phyloP scores from a whole-genome alignment of 1,140 invertebrate species.

The Dendroctonus ponderosae region DNA sequence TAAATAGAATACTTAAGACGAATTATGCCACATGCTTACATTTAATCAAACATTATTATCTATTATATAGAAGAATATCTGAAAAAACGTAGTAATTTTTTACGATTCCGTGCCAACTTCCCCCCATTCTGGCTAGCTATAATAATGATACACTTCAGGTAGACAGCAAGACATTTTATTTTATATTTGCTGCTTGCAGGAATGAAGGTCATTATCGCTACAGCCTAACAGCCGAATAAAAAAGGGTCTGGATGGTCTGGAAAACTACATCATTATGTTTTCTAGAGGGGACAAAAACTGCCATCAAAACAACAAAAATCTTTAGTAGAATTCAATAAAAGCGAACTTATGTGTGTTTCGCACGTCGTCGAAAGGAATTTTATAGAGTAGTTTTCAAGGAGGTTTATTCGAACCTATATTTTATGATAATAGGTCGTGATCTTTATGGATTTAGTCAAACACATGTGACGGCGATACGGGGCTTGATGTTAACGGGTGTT shows the following conservation, averaged over 20 bases:
- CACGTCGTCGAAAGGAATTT: conserved; percentile 18
- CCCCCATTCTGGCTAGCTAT: neutral
- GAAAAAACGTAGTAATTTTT: too few relatives aligned
- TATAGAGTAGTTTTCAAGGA: conserved; percentile 30
- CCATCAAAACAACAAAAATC: conserved; percentile 29
- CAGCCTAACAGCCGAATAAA: conserved; percentile 30
- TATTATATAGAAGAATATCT: too few relatives aligned
- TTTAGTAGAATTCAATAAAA: conserved; percentile 34
- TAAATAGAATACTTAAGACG: too few relatives aligned
- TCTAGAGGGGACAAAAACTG: conserved; percentile 24
- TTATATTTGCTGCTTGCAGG: conserved; percentile 19
- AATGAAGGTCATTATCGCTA: conserved; percentile 27
- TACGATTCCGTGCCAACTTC: too few relatives aligned
- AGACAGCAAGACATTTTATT: conserved; percentile 18
- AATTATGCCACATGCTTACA: too few relatives aligned
- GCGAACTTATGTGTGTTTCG: conserved; percentile 26
- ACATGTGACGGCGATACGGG: too few relatives aligned
- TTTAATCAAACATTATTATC: too few relatives aligned
- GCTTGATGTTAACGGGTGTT: too few relatives aligned
- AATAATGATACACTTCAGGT: conserved; percentile 22
- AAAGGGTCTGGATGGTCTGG: conserved; percentile 21
- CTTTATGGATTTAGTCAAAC: too few relatives aligned
- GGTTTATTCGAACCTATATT: conserved; percentile 27
- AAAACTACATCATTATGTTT: conserved; percentile 30
- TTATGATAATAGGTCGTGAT: conserved; percentile 10